Conservation (phyloP, 1,140 invertebrate genomes). For the Bathynomus jamesi region DNA sequence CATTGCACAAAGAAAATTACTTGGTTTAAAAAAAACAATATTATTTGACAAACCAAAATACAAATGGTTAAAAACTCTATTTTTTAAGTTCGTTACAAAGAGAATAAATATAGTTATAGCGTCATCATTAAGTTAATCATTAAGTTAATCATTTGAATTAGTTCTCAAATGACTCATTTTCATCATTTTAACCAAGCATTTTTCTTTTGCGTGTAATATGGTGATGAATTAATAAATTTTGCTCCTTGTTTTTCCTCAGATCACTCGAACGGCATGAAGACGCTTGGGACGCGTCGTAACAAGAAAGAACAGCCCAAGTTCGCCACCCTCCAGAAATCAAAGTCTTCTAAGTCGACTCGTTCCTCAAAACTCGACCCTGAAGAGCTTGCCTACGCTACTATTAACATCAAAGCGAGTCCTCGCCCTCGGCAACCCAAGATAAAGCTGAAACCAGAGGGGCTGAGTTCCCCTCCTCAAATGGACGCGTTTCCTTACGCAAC, state of each 20-base stretch:
- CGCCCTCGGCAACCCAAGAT: neutral
- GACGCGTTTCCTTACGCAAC: neutral
- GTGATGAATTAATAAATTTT: too few species aligned
- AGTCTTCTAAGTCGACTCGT: neutral
- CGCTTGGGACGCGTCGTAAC: neutral
- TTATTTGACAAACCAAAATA: too few species aligned
- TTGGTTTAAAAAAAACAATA: too few species aligned
- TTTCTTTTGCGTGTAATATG: too few species aligned
- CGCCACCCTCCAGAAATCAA: neutral
- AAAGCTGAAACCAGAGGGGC: neutral
- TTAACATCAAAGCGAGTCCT: neutral
- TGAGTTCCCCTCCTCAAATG: neutral
- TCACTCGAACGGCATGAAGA: neutral
- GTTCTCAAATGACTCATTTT: too few species aligned
- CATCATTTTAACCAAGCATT: too few species aligned
- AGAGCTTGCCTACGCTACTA: neutral
- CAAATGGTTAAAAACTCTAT: too few species aligned
- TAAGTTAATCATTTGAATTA: too few species aligned
- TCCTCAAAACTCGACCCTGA: neutral
- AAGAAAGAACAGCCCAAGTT: neutral
- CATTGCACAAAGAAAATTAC: too few species aligned
- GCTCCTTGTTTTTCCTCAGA: neutral
- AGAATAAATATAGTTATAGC: too few species aligned
- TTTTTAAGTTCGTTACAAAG: too few species aligned
- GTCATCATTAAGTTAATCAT: too few species aligned